Percentiles rank a stretch among this genome's conserved stretches.
These are phyloP conservation scores for Tichodroma muraria DNA, from an alignment of 2,113 vertebrate species.

Conservation along the genomic window DNA sequence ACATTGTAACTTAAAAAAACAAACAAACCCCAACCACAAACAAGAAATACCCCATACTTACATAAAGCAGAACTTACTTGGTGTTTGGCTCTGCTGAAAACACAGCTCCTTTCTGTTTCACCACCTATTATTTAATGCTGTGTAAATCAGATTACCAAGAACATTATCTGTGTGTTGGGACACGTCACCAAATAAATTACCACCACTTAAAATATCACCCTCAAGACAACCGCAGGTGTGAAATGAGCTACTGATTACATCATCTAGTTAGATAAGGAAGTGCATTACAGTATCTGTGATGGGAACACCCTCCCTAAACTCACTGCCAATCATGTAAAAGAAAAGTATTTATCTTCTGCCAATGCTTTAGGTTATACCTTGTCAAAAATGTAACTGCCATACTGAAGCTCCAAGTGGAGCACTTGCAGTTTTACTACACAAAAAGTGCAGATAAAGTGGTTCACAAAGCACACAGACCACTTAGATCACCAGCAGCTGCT, in stretches of 20 bases:
- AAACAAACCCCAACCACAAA: neutral
- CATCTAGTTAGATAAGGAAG: neutral
- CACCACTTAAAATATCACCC: neutral
- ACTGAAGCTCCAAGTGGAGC: neutral
- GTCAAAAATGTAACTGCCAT: neutral
- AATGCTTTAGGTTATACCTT: fast-evolving
- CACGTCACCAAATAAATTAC: neutral
- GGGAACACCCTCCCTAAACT: neutral
- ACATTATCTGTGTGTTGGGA: neutral
- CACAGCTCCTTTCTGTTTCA: neutral
- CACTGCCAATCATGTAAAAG: neutral
- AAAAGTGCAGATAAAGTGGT: neutral
- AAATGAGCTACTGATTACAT: neutral
- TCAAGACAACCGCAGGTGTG: neutral
- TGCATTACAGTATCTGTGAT: neutral
- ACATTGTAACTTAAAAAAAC: neutral
- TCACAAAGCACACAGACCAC: neutral
- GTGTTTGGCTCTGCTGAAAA: neutral
- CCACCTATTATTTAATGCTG: neutral
- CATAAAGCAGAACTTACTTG: neutral
- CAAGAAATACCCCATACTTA: neutral
- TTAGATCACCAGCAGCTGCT: neutral
- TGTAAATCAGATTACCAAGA: neutral
- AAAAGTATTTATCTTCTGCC: neutral
- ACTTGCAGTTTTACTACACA: neutral